Evolutionary conservation across 37 sponge, comb jelly and placozoan species (phyloP), one percentile per base, ranked within the genome.

Genomic region (Halichondria panicea): DNA sequence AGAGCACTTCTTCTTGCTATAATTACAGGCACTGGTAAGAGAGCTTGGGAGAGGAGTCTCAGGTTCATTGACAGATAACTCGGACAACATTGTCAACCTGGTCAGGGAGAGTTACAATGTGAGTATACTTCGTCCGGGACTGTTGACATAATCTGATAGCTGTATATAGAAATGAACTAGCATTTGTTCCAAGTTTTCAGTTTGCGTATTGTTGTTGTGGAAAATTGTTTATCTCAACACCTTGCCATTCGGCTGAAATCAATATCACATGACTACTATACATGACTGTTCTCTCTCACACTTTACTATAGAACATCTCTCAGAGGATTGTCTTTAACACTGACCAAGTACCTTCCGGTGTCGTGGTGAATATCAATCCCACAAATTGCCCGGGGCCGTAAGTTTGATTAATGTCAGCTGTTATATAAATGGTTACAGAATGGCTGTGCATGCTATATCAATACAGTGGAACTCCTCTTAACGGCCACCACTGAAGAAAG

Each of bases 61-160:
- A 34, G 87, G 81, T 1, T 52, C 46, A 41, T 69, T 93, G n/a
- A 72, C 61, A 4, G 43, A 55, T 40, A 83, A 93, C 59, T 93
- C 93, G 41, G 55, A 79, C 21, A 93, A 93, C 36, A 63, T 93
- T 7, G 69, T 88, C 5, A 32, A 74, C 1, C 72, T 93, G 3
- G 89, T 93, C 33, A 38, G 66, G 11, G 53, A 61, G 13, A 22
- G 61, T 2, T 93, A 93, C 45, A 53, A 77, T 61, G 92, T 92
- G 22, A 82, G 85, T 80, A 2, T 35, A 63, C 30, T 35, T 35
- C 30, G 3, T 35, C 3, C 6, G 6, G 4, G 15, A 63, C 35
- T 35, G n/a, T n/a, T n/a, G n/a, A n/a, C n/a, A n/a, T n/a, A n/a
- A n/a, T n/a, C n/a, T n/a, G n/a, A n/a, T 12, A 28, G 57, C 57